These are phyloP conservation scores for Tyto alba DNA, from an alignment of 2,113 vertebrate species.

Conservation along the genomic window DNA sequence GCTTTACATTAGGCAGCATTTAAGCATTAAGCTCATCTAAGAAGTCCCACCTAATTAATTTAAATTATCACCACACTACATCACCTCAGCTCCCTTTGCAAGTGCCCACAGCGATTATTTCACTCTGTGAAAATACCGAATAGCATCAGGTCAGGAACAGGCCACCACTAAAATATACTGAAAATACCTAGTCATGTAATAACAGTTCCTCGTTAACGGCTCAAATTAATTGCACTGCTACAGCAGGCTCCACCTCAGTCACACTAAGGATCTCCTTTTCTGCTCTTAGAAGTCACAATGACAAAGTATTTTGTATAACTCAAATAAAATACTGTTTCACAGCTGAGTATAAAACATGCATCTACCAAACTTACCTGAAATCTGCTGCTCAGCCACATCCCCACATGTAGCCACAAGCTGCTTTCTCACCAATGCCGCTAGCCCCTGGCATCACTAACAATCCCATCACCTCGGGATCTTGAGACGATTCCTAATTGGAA, in stretches of 20 bases:
- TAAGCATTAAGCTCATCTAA: neutral
- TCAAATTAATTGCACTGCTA: neutral
- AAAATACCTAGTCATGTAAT: neutral
- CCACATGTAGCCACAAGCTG: fast-evolving
- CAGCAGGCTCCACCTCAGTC: neutral
- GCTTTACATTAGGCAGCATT: neutral
- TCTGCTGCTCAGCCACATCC: neutral
- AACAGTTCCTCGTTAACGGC: neutral
- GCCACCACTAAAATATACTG: neutral
- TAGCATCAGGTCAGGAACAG: neutral
- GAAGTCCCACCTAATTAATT: neutral
- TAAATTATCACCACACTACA: neutral
- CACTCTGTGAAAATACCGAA: neutral
- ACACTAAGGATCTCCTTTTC: neutral
- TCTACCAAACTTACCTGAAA: neutral
- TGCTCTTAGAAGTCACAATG: neutral
- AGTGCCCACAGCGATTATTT: neutral
- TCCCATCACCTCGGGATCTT: neutral
- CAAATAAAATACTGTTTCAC: neutral
- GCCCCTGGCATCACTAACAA: neutral
- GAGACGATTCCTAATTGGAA: neutral
- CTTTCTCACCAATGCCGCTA: neutral
- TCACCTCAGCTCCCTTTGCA: neutral
- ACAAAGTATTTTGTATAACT: neutral
- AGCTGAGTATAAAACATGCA: neutral